A percentile compares a stretch with the other conserved stretches of the same genome.
phyloP scores from a whole-genome alignment of 2,797 vertebrate species.

The Micromesistius poutassou region DNA sequence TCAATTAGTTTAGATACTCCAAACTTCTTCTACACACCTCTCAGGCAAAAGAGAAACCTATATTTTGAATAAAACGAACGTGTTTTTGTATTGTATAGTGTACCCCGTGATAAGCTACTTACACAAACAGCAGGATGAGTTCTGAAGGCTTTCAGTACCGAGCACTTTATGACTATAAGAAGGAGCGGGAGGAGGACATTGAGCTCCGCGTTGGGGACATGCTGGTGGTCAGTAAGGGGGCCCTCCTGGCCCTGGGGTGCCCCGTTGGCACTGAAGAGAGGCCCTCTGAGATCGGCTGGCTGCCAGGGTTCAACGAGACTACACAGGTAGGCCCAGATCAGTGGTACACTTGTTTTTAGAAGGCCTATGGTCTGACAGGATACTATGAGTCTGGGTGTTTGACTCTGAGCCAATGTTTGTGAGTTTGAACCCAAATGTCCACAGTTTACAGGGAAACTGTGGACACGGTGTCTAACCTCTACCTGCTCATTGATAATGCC shows the following conservation, averaged over 20 bases:
- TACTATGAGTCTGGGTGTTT: no score
- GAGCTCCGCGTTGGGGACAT: constrained; percentile 85
- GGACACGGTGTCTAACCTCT: neutral
- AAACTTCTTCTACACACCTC: constrained; percentile 10
- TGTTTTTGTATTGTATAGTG: constrained; percentile 17
- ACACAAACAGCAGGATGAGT: constrained; percentile 70
- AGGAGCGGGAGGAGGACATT: constrained; percentile 88
- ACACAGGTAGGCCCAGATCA: constrained; percentile 67
- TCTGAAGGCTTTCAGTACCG: constrained; percentile 89
- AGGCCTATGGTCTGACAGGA: no score
- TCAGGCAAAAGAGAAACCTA: constrained; percentile 40
- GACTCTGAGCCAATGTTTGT: no score
- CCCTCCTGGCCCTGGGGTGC: constrained; percentile 82
- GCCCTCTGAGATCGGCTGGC: constrained; percentile 88
- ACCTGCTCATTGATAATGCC: neutral
- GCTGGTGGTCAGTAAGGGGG: constrained; percentile 84
- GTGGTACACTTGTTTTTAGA: neutral
- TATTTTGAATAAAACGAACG: constrained; percentile 38
- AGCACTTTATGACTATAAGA: constrained; percentile 88
- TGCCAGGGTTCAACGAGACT: constrained; percentile 87
- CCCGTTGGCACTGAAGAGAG: constrained; percentile 79
- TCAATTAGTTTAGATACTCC: constrained; percentile 24
- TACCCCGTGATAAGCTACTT: constrained; percentile 33
- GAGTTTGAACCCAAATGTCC: no score
- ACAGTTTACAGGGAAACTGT: no score